Evolutionary conservation across 2,888 invertebrate species (phyloP).

Genomic region (Machimus atricapillus): DNA sequence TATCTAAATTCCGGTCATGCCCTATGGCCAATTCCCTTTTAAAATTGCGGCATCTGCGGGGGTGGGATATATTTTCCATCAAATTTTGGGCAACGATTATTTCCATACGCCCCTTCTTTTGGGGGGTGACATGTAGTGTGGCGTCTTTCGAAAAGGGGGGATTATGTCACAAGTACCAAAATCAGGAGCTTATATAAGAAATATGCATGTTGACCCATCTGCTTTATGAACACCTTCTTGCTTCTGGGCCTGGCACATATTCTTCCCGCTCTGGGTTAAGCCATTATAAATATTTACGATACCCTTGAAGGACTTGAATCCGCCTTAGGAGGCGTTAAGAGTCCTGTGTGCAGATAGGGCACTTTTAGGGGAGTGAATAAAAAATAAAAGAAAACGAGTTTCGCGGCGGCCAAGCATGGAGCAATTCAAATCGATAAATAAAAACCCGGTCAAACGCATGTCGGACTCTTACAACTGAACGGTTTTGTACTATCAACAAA

Average conservation of each 20-base stretch:
- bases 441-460: too few species aligned
- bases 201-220: slow-evolving; percentile 8
- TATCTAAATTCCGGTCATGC: slow-evolving; percentile 25
- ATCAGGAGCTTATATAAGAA: slow-evolving; percentile 6
- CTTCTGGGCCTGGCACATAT: background rate
- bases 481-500: too few species aligned
- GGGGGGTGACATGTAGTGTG: background rate
- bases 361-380: background rate
- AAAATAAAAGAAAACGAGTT: background rate
- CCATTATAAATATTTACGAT: slow-evolving; percentile 8
- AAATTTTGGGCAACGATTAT: background rate
- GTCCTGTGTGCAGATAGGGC: background rate
- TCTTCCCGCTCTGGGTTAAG: background rate
- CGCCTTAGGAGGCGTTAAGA: background rate
- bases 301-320: background rate
- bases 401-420: background rate
- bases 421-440: background rate
- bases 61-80: background rate
- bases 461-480: too few species aligned
- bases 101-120: background rate
- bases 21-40: background rate
- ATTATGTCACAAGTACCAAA: slow-evolving; percentile 17
- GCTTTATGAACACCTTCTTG: background rate
- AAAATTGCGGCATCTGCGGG: background rate
- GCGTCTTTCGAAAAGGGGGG: background rate